These are phyloP conservation scores for Peromyscus melanophrys DNA, from an alignment of 2,797 vertebrate species.

Conservation along the genomic window DNA sequence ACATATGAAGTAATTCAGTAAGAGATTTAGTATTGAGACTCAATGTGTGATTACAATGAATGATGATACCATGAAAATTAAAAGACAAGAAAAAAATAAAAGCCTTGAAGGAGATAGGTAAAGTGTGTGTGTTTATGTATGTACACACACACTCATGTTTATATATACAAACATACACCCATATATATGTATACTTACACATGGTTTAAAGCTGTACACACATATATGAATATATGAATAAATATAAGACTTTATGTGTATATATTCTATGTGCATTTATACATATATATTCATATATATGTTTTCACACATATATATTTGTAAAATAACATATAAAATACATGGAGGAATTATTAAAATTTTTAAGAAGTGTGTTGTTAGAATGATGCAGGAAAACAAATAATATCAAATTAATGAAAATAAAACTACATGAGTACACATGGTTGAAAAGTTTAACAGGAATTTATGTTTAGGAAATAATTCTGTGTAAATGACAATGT, in stretches of 20 bases:
- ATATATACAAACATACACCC: too few relatives aligned
- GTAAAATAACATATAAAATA: background rate
- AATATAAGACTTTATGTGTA: background rate
- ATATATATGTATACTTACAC: background rate
- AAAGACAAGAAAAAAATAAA: background rate
- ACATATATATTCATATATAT: background rate
- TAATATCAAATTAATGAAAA: background rate
- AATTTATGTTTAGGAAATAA: conserved; percentile 7
- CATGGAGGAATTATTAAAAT: background rate
- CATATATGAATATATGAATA: background rate
- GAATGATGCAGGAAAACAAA: background rate
- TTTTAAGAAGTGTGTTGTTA: background rate
- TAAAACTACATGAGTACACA: background rate
- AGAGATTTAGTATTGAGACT: background rate
- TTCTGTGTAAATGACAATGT: background rate
- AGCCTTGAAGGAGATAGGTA: background rate
- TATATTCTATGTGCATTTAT: background rate
- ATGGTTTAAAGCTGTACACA: background rate
- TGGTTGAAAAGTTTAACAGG: background rate
- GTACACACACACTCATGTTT: background rate
- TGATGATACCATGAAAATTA: background rate
- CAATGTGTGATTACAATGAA: background rate
- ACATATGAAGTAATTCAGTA: background rate
- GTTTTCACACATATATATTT: background rate
- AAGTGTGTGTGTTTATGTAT: background rate